Percentiles rank a stretch among this genome's conserved stretches.
phyloP scores from a whole-genome alignment of 2,113 vertebrate genomes.

The Triplophysa rosa region DNA sequence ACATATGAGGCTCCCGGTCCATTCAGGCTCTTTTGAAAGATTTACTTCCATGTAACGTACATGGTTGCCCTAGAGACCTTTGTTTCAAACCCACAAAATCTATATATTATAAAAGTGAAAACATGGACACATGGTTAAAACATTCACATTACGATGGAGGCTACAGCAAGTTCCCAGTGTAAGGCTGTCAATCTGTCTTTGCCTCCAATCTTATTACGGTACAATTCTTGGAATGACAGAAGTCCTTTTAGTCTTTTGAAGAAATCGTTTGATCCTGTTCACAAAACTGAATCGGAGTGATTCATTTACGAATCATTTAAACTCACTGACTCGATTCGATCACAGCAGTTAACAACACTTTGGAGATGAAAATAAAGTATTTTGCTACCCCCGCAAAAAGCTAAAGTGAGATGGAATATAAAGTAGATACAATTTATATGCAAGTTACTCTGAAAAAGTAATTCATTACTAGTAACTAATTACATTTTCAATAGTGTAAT shows the following conservation, averaged over 20 bases:
- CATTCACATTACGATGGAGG: background rate
- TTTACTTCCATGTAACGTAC: background rate
- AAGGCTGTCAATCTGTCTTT: background rate
- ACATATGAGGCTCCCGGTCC: background rate
- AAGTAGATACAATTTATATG: too few species aligned
- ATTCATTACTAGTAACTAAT: too few species aligned
- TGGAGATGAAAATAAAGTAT: too few species aligned
- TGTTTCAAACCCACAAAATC: background rate
- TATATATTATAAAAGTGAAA: background rate
- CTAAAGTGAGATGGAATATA: too few species aligned
- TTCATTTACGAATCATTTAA: too few species aligned
- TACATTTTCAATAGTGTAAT: too few species aligned
- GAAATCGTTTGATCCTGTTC: background rate
- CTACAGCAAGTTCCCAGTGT: background rate
- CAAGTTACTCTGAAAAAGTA: too few species aligned
- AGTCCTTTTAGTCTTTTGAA: background rate
- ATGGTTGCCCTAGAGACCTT: background rate
- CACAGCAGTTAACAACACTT: too few species aligned
- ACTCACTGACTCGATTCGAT: too few species aligned
- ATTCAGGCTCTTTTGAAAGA: conserved; percentile 13
- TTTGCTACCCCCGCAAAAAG: too few species aligned
- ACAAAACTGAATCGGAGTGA: too few species aligned
- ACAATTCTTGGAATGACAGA: background rate
- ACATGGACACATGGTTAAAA: background rate
- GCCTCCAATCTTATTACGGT: background rate